These are phyloP conservation scores for Rhizomys pruinosus DNA, from an alignment of 2,113 vertebrate species.

Conservation along the genomic window DNA sequence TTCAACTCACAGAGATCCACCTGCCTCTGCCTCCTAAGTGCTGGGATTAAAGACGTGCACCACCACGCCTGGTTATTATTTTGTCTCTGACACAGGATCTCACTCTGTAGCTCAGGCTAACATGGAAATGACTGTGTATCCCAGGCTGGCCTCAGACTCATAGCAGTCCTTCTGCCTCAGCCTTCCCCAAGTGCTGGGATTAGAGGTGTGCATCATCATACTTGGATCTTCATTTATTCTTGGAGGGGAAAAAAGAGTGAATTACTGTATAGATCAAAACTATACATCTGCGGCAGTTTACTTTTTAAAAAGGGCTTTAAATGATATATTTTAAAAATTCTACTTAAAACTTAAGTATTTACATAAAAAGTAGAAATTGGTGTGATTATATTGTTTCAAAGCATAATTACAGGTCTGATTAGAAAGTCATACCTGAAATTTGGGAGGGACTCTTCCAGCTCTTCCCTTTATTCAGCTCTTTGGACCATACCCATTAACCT, in stretches of 20 bases:
- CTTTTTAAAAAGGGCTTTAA: constrained; percentile 40
- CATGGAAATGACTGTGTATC: neutral
- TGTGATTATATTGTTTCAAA: neutral
- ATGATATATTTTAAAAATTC: neutral
- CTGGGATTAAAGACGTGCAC: neutral
- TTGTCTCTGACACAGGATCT: too few relatives aligned
- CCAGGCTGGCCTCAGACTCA: neutral
- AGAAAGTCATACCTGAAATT: neutral
- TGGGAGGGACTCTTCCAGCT: neutral
- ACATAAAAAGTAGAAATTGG: neutral
- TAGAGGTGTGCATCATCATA: neutral
- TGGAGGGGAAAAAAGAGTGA: neutral
- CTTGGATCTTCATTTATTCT: neutral
- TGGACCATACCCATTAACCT: neutral
- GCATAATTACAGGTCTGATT: neutral
- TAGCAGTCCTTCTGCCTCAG: neutral
- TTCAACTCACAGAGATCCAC: neutral
- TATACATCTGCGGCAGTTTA: constrained; percentile 16
- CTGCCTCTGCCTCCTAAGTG: neutral
- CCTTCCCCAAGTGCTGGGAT: neutral
- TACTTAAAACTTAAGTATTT: neutral
- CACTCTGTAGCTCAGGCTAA: neutral
- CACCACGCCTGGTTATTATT: too few relatives aligned
- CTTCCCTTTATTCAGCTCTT: neutral
- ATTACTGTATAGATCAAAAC: neutral